Evolutionary conservation across 2,888 invertebrate species (phyloP).

Genomic region (Chloroclystis v-ata): DNA sequence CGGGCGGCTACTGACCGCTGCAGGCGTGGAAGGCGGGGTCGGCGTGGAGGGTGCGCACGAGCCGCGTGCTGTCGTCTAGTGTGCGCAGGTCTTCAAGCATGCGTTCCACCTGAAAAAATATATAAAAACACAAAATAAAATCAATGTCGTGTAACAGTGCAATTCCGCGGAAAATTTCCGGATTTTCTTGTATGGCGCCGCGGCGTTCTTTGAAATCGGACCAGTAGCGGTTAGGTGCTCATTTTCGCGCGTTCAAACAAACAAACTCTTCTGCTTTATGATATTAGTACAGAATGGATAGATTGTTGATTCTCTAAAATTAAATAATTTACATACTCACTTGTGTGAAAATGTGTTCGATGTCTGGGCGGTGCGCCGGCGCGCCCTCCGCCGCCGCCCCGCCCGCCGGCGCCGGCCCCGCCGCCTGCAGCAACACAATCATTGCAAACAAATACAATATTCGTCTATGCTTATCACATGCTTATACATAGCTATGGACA

Average conservation of each 20-base stretch:
- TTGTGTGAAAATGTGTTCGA: slow-evolving; percentile 53
- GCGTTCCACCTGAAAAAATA: slow-evolving; percentile 60
- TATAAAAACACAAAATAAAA: no score
- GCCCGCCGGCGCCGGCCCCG: slow-evolving; percentile 36
- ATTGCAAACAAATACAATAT: background rate
- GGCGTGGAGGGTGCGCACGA: slow-evolving; percentile 75
- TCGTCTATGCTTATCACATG: background rate
- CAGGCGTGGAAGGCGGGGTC: slow-evolving; percentile 27
- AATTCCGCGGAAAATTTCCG: no score
- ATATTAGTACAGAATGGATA: no score
- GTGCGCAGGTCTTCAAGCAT: slow-evolving; percentile 71
- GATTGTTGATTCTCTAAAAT: no score
- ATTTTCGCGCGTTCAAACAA: no score
- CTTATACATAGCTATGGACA: no score
- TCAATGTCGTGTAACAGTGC: no score
- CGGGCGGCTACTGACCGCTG: background rate
- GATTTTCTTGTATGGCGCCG: background rate
- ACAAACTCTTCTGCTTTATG: no score
- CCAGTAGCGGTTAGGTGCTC: no score
- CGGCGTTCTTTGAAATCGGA: no score
- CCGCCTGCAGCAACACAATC: slow-evolving; percentile 28
- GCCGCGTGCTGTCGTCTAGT: slow-evolving; percentile 68
- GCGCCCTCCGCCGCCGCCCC: slow-evolving; percentile 40
- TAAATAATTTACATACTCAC: slow-evolving; percentile 28
- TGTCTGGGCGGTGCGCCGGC: slow-evolving; percentile 26